Percentiles rank a stretch among this genome's conserved stretches.
Evolutionary conservation across 2,797 vertebrate genomes (phyloP).

Genomic region (Ctenopoma kingsleyae): DNA sequence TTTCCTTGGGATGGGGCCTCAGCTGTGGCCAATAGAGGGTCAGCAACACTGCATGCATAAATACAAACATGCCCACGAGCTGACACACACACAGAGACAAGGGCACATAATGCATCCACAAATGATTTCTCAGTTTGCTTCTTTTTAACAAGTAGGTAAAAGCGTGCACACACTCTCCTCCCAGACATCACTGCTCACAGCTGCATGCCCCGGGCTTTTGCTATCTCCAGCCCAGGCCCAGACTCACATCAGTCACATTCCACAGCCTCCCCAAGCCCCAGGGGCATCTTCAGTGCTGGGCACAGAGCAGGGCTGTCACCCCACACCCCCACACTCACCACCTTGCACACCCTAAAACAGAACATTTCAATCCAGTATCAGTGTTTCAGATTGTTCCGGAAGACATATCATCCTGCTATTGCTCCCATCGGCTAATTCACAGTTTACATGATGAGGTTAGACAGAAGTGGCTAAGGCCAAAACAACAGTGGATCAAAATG

Average conservation of each 20-base stretch:
- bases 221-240: constrained; percentile 63
- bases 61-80: constrained; percentile 45
- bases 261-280: constrained; percentile 66
- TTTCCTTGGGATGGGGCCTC: constrained; percentile 54
- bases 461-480: constrained; percentile 33
- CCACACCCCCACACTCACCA: not conserved
- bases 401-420: constrained; percentile 13
- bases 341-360: constrained; percentile 22
- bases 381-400: constrained; percentile 11
- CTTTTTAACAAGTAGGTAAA: constrained; percentile 36
- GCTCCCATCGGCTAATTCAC: constrained; percentile 32
- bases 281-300: constrained; percentile 75
- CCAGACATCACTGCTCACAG: constrained; percentile 68
- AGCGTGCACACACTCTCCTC: constrained; percentile 33
- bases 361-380: constrained; percentile 23
- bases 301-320: constrained; percentile 51
- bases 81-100: constrained; percentile 12
- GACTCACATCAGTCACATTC: constrained; percentile 75
- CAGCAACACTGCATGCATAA: constrained; percentile 19
- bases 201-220: constrained; percentile 63
- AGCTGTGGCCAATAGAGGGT: constrained; percentile 34
- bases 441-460: constrained; percentile 47
- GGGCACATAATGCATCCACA: constrained; percentile 19
- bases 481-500: constrained; percentile 28
- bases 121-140: constrained; percentile 18